Conservation (phyloP, 2,113 vertebrate species). For the Donacobius atricapilla region DNA sequence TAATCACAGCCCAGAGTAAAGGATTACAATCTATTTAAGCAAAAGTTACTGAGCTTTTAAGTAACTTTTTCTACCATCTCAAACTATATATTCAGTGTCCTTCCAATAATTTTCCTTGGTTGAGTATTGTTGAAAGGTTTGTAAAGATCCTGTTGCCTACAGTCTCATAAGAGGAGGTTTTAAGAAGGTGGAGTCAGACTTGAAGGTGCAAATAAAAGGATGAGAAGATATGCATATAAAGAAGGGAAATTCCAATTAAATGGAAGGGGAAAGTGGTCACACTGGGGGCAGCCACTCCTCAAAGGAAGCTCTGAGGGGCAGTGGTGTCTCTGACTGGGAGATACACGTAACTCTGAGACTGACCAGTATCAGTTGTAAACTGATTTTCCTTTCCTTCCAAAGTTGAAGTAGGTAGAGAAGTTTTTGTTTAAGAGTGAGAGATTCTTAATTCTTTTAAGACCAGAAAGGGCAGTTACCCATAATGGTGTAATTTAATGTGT, state of each 20-base stretch:
- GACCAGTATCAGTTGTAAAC: no score
- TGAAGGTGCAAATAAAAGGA: background rate
- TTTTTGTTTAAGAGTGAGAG: no score
- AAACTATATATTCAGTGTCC: background rate
- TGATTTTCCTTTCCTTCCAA: no score
- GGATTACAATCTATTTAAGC: background rate
- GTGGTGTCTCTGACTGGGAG: background rate
- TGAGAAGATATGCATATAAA: background rate
- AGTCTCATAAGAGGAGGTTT: rapidly evolving
- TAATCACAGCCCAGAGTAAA: background rate
- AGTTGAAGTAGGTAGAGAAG: no score
- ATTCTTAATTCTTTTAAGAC: no score
- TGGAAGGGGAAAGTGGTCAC: no score
- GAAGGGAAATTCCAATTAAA: background rate
- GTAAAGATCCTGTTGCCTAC: background rate
- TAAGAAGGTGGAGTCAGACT: background rate
- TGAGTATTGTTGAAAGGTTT: background rate
- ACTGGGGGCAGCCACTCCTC: background rate
- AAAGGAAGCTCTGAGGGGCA: background rate
- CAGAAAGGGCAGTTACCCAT: no score
- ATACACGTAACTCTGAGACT: no score
- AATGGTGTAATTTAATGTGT: no score
- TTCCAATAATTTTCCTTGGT: background rate
- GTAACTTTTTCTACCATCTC: background rate
- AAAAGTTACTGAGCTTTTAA: background rate